Conservation (phyloP, 2,113 vertebrate species). For the Microtus ochrogaster region DNA sequence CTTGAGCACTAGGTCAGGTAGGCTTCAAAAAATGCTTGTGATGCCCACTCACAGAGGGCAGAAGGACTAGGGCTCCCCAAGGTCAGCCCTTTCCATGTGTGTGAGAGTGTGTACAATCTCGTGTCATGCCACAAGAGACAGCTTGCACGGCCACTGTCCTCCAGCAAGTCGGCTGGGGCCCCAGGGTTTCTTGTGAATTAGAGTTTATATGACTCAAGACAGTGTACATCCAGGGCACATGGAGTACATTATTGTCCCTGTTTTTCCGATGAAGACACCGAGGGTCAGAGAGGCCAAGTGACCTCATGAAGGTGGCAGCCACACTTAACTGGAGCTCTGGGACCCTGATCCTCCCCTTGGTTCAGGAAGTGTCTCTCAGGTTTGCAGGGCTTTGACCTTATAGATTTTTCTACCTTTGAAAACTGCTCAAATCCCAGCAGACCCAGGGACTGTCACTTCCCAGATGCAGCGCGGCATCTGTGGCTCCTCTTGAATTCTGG, state of each 20-base stretch:
- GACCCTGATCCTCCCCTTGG: neutral
- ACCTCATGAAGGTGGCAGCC: neutral
- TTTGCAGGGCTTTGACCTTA: neutral
- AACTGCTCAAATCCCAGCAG: conserved; percentile 46
- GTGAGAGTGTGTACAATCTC: neutral
- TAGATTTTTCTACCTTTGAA: conserved; percentile 25
- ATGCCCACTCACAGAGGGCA: neutral
- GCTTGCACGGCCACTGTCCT: neutral
- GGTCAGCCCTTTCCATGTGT: fast-evolving
- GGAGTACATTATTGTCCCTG: neutral
- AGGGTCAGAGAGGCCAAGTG: neutral
- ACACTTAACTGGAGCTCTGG: neutral
- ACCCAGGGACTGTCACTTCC: neutral
- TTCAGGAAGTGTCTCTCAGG: neutral
- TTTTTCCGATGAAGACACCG: neutral
- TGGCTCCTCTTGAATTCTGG: neutral
- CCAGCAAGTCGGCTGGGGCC: neutral
- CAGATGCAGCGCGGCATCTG: neutral
- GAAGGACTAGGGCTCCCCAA: neutral
- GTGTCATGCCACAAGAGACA: neutral
- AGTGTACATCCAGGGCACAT: fast-evolving
- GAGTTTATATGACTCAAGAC: neutral
- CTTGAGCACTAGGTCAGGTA: neutral
- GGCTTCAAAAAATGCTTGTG: neutral
- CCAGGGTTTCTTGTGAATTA: neutral